Percentiles rank a stretch among this genome's conserved stretches.
Evolutionary conservation across 2,888 invertebrate species (phyloP).

Genomic region (Lottia gigantea): DNA sequence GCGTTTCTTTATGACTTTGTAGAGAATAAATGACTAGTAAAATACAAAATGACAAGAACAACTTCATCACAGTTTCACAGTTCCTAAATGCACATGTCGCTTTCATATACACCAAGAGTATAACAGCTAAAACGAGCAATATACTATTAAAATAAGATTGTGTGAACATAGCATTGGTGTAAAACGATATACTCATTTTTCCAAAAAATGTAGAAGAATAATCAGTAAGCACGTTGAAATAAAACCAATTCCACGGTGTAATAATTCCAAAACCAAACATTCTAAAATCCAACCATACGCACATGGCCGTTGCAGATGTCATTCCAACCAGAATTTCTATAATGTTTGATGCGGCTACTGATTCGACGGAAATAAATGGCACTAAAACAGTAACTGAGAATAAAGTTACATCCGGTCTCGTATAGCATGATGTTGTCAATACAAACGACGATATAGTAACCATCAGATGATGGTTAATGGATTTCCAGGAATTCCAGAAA

Average conservation of each 20-base stretch:
- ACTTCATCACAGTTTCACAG: neutral
- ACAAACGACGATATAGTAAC: neutral
- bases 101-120: neutral
- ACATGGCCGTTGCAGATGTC: conserved; percentile 36
- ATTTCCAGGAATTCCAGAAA: neutral
- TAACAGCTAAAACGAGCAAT: conserved; percentile 10
- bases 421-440: conserved; percentile 34
- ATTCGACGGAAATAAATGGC: conserved; percentile 5
- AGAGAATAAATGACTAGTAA: conserved; percentile 42
- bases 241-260: conserved; percentile 55
- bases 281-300: conserved; percentile 44
- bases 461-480: neutral
- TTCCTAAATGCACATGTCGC: neutral
- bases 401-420: conserved; percentile 44
- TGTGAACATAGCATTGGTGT: conserved; percentile 29
- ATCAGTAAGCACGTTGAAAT: conserved; percentile 49
- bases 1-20: conserved; percentile 52
- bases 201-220: conserved; percentile 40
- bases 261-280: conserved; percentile 47
- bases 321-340: conserved; percentile 28
- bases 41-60: conserved; percentile 18
- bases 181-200: conserved; percentile 19
- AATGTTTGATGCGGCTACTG: neutral
- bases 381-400: conserved; percentile 17
- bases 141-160: conserved; percentile 19